These are phyloP conservation scores for Gymnorhina tibicen DNA, from an alignment of 2,113 vertebrate genomes.

Conservation along the genomic window DNA sequence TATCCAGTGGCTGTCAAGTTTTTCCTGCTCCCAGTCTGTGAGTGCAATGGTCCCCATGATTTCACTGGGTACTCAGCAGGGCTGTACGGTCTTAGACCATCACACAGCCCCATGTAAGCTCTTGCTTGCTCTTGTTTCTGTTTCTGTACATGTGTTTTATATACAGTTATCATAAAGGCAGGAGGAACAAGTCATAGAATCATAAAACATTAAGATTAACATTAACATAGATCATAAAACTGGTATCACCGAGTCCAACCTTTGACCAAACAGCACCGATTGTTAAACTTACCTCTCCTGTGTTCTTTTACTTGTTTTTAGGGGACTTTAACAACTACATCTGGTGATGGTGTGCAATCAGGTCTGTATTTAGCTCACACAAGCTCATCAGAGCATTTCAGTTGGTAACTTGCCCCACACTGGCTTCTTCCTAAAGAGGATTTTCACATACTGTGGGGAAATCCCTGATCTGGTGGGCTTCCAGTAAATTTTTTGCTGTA, in stretches of 20 bases:
- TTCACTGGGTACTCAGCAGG: neutral
- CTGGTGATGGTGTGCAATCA: neutral
- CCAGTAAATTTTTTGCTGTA: neutral
- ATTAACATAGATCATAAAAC: too few species aligned
- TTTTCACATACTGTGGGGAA: neutral
- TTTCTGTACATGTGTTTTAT: neutral
- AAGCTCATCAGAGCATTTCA: neutral
- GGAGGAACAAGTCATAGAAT: neutral
- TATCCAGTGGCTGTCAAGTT: neutral
- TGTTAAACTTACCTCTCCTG: neutral
- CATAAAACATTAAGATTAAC: neutral
- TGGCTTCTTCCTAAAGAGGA: neutral
- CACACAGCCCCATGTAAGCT: neutral
- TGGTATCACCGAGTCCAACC: neutral
- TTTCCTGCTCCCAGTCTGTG: neutral
- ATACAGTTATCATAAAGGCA: neutral
- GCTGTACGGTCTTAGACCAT: rapidly evolving
- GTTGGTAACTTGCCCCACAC: neutral
- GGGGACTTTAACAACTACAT: neutral
- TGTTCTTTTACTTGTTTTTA: neutral
- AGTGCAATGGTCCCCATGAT: neutral
- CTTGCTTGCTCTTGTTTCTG: neutral
- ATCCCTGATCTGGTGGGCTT: neutral
- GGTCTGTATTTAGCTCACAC: neutral
- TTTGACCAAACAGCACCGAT: neutral